A percentile compares a stretch with the other conserved stretches of the same genome.
Conservation (phyloP, 2,888 invertebrate genomes). For the Creontiades dilutus region DNA sequence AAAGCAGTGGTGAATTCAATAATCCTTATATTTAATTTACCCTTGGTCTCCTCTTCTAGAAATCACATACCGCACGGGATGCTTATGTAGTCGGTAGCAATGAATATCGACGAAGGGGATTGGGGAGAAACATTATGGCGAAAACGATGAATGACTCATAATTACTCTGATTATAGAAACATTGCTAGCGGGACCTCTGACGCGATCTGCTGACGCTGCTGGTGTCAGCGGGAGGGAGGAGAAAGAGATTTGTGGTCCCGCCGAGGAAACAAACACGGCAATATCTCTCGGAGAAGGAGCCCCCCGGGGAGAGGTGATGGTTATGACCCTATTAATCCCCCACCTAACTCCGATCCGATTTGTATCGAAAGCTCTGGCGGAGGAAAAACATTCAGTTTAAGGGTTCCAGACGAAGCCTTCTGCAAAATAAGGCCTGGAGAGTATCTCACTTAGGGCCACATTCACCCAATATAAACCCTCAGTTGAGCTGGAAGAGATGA, state of each 20-base stretch:
- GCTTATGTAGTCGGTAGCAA: too few species aligned
- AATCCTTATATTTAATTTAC: too few species aligned
- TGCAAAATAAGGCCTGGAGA: too few species aligned
- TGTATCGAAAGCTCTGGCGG: neutral
- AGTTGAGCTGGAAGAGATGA: too few species aligned
- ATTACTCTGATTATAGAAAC: neutral
- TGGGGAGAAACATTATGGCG: too few species aligned
- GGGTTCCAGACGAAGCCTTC: neutral
- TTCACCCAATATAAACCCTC: too few species aligned
- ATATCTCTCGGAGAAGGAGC: neutral
- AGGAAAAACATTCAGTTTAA: neutral
- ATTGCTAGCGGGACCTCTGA: neutral
- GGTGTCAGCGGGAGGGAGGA: neutral
- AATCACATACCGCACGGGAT: too few species aligned
- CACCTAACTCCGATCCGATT: neutral
- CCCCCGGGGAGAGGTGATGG: neutral
- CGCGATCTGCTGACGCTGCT: neutral
- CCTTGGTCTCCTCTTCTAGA: too few species aligned
- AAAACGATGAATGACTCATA: neutral
- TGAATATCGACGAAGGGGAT: too few species aligned
- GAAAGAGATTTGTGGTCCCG: neutral
- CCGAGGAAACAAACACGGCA: slow-evolving; percentile 10
- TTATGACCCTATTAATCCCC: neutral
- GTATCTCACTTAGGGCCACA: too few species aligned
- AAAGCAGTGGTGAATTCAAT: too few species aligned